Evolutionary conservation across 2,113 vertebrate species (phyloP), one percentile per base, ranked within the genome.

Genomic region (Nyctereutes procyonoides): DNA sequence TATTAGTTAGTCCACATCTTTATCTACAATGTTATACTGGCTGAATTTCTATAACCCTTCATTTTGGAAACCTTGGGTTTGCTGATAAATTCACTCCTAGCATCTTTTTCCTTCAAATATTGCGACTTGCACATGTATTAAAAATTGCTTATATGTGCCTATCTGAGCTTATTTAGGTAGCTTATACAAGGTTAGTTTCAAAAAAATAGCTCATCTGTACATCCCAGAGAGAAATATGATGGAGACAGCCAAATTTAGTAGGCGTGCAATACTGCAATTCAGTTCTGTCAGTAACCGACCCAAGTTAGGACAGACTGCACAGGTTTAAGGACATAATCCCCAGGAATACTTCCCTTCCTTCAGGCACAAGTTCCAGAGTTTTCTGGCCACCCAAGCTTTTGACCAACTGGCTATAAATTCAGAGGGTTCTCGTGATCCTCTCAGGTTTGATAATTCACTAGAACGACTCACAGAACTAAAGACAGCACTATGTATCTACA

Each of bases 241-340:
- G 71, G 85, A 79, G 51, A 69, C 0, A 51, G 30, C 10, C 3
- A 12, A 2, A 4, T 62, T 63, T 43, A 17, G 67, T 24, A 63
- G 63, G 8, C 1, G 0, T 16, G 63, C 13, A 38, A 22, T 4
- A 53, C 16, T 1, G 1, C 11, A 20, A 5, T 22, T 17, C 14
- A 80, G 3, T 38, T 30, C 30, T 79, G 55, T 48, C 51, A 48
- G 58, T 10, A 43, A 20, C 9, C 28, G 56, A 24, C 14, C 19
- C 8, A 43, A 80, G 43, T 13, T 11, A 65, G 79, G 10, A 38
- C 26, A 89, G 63, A 76, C 12, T 16, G 9, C 53, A 35, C 12
- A 89, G 9, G 5, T n/a, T 24, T 7, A 67, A 51, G 48, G 7
- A 51, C 16, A 13, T 24, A 2, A 16, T 28, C 14, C 14, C 65